Base-by-base conservation (phyloP, 2,888 invertebrate genomes). In the Tiliacea aurago region DNA sequence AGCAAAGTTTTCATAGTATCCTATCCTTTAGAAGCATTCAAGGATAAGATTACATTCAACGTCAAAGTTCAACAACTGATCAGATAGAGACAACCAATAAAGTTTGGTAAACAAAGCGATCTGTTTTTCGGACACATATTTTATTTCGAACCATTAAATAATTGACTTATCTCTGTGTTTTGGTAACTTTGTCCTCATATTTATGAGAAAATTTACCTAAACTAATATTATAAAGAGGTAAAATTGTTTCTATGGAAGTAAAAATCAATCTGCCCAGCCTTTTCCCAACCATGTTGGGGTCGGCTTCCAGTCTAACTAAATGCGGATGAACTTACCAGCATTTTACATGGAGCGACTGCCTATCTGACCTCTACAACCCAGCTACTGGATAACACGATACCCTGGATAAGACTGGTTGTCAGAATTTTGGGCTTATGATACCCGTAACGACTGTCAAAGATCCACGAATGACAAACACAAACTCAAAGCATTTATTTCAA, bases 121-220 rank as follows among this genome's bases (percentile, higher is more conserved):
- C 45, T 10, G 15, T 78, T 70, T 70, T 20, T 33, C 18, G 33
- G 9, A 20, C 18, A 15, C 20, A 53, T 71, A 37, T 47, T 43
- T 65, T 65, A 49, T 58, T 67, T 20, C 78, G 45, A 62, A 0
- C 33, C 80, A 80, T 80, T 80, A 45, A 74, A 75, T 64, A 63
- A 43, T 75, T 68, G 47, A 78, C 49, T 65, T 76, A 65, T 75
- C 47, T 37, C 20, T 49, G 33, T 75, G 76, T 75, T 78, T 80
- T 70, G 5, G 59, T 58, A n/a, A 75, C 59, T 69, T 80, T 11
- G 13, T 51, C 47, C 47, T 62, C 1, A 33, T 72, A 78, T 47
- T 53, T 47, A 64, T 64, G 37, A 51, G 15, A 49, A 71, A 56
- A 11, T 45, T 45, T 28, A 58, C n/a, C 33, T 18, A n/a, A 43